A percentile compares a stretch with the other conserved stretches of the same genome.
These are phyloP conservation scores for Caerostris extrusa DNA, from an alignment of 1,140 invertebrate species.

Conservation along the genomic window DNA sequence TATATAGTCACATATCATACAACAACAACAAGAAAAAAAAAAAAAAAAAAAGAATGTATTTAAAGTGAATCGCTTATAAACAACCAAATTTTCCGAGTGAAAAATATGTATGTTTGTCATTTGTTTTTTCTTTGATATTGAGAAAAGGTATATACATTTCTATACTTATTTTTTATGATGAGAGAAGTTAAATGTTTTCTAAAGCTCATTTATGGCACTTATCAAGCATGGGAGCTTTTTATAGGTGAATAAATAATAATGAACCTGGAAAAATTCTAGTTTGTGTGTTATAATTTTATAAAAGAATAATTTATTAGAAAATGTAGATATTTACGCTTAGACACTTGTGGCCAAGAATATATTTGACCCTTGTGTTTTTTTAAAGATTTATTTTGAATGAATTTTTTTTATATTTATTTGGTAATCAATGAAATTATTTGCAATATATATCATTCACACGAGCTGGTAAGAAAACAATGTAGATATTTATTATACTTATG, in stretches of 20 bases:
- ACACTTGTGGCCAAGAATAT: too few relatives aligned
- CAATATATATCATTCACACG: too few relatives aligned
- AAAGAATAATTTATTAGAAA: conserved; percentile 21
- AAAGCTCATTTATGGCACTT: conserved; percentile 63
- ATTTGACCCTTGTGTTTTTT: too few relatives aligned
- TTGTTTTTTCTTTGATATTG: conserved; percentile 75
- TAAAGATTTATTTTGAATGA: too few relatives aligned
- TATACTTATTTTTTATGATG: conserved; percentile 77
- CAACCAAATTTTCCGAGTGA: conserved; percentile 75
- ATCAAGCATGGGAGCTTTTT: conserved; percentile 66
- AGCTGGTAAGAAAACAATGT: too few relatives aligned
- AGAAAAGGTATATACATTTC: conserved; percentile 73
- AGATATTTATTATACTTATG: too few relatives aligned
- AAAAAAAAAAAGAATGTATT: conserved; percentile 55
- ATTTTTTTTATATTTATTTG: too few relatives aligned
- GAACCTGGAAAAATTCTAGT: not conserved
- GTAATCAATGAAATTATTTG: too few relatives aligned
- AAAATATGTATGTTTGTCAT: conserved; percentile 68
- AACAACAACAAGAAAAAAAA: too few relatives aligned
- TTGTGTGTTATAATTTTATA: conserved; percentile 10
- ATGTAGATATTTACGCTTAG: not conserved
- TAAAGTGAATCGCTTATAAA: conserved; percentile 52
- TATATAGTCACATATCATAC: conserved; percentile 75
- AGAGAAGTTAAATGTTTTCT: conserved; percentile 72
- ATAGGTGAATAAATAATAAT: not conserved